Evolutionary conservation across 2,888 invertebrate genomes (phyloP).

Genomic region (Mystacides longicornis): DNA sequence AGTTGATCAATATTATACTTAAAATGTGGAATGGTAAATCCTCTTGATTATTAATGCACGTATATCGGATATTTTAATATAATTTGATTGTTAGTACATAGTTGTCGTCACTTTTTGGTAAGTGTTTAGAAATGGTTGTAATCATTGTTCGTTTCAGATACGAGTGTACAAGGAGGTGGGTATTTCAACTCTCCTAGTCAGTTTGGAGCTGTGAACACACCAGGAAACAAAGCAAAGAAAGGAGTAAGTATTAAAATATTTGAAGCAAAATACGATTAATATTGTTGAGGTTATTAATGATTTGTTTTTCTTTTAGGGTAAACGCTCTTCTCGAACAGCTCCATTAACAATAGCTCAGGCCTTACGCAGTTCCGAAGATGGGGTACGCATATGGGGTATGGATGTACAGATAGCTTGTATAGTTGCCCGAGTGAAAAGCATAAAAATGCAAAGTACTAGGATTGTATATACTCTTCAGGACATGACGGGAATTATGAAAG

Average conservation of each 20-base stretch:
- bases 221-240: constrained; percentile 27
- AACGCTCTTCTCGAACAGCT: constrained; percentile 43
- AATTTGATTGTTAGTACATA: background rate
- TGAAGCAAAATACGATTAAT: too few species aligned
- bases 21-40: constrained; percentile 18
- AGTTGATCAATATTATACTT: background rate
- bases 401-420: constrained; percentile 44
- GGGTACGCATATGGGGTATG: constrained; percentile 46
- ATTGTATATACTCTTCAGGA: constrained; percentile 48
- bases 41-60: background rate
- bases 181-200: constrained; percentile 44
- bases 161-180: constrained; percentile 39
- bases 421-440: constrained; percentile 41
- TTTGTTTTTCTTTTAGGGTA: constrained; percentile 32
- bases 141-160: constrained; percentile 32
- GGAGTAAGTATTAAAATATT: background rate
- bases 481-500: constrained; percentile 46
- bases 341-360: constrained; percentile 46
- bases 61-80: background rate
- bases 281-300: background rate
- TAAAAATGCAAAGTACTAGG: constrained; percentile 45
- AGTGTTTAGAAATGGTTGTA: background rate
- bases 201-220: constrained; percentile 43
- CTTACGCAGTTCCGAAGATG: constrained; percentile 43
- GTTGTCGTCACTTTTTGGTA: background rate